phyloP scores from a whole-genome alignment of 2,113 vertebrate species.

The Nanorana parkeri region DNA sequence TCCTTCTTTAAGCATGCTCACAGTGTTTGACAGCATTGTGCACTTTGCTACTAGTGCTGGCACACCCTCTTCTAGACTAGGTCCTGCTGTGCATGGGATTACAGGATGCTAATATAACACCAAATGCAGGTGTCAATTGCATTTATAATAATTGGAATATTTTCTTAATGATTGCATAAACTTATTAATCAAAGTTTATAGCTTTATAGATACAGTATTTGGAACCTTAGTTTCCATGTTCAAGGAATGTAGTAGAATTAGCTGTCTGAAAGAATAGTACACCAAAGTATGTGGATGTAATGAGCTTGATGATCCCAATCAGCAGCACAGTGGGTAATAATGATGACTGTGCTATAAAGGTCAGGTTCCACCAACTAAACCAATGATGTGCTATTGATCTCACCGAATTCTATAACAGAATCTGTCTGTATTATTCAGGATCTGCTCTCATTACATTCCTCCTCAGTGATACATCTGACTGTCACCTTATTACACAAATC shows the following conservation, averaged over 20 bases:
- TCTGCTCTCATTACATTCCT: neutral
- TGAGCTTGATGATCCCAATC: neutral
- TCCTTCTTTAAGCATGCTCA: too few relatives aligned
- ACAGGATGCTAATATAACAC: too few relatives aligned
- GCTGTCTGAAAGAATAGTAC: neutral
- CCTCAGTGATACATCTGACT: neutral
- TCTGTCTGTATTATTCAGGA: neutral
- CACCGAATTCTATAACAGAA: neutral
- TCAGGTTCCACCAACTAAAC: neutral
- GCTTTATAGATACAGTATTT: too few relatives aligned
- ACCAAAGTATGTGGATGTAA: neutral
- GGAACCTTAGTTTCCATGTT: too few relatives aligned
- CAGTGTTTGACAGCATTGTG: too few relatives aligned
- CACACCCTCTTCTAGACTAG: too few relatives aligned
- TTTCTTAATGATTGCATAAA: too few relatives aligned
- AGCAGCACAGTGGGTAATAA: neutral
- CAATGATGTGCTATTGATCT: constrained; percentile 6
- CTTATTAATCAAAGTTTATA: too few relatives aligned
- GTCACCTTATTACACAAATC: neutral
- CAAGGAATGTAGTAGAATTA: neutral
- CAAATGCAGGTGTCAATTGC: too few relatives aligned
- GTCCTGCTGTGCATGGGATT: too few relatives aligned
- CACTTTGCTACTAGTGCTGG: too few relatives aligned
- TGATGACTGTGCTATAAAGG: neutral
- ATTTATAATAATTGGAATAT: too few relatives aligned